A percentile compares a stretch with the other conserved stretches of the same genome.
These are phyloP conservation scores for Cichladusa arquata DNA, from an alignment of 2,113 vertebrate genomes.

Conservation along the genomic window DNA sequence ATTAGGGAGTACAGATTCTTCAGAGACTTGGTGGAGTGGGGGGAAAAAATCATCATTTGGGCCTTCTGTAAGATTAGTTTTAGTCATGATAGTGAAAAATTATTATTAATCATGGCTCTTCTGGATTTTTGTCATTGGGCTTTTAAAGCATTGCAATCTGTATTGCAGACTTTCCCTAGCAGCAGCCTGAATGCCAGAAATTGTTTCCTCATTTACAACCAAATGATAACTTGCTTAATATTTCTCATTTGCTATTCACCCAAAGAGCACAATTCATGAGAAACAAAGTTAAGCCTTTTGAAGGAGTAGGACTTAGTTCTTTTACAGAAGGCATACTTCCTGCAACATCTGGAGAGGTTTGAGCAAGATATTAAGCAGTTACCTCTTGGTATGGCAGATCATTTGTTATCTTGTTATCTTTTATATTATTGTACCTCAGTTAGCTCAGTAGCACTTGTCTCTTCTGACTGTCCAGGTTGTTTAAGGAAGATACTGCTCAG, in stretches of 20 bases:
- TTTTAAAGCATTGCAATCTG: neutral
- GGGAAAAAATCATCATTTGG: neutral
- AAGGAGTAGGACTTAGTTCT: neutral
- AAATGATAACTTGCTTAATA: neutral
- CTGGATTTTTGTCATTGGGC: neutral
- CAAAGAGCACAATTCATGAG: neutral
- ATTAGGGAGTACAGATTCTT: neutral
- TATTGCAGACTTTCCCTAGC: neutral
- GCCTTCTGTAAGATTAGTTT: neutral
- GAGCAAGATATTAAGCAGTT: neutral
- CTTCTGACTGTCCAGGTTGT: neutral
- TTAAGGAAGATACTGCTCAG: neutral
- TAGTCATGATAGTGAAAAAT: neutral
- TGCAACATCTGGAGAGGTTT: neutral
- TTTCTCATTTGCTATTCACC: neutral
- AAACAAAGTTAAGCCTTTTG: neutral
- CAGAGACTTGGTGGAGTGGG: neutral
- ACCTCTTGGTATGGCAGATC: neutral
- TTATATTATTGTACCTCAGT: neutral
- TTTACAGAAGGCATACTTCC: neutral
- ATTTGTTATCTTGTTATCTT: neutral
- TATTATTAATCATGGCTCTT: neutral
- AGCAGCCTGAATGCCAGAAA: neutral
- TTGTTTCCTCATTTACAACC: neutral
- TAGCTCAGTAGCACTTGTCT: neutral